Evolutionary conservation across 2,113 vertebrate species (phyloP).

Genomic region (Piliocolobus tephrosceles): DNA sequence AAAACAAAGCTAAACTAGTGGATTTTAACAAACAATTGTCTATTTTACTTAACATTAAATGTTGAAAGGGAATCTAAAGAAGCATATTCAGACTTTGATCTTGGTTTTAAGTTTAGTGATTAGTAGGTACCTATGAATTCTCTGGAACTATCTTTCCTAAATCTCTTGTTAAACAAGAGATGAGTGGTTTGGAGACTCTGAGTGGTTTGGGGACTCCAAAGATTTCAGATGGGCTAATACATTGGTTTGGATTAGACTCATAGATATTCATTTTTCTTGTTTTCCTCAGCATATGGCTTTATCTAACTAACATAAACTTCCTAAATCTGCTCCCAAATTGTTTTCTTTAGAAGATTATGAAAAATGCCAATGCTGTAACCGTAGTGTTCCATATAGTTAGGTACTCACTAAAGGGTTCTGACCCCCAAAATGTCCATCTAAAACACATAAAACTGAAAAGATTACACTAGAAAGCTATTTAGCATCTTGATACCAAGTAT

Average conservation of each 20-base stretch:
- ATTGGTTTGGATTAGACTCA: background rate
- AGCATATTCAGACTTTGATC: background rate
- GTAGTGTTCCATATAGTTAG: background rate
- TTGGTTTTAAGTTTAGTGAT: background rate
- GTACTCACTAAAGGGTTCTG: background rate
- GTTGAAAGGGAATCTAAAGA: background rate
- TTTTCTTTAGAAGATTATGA: background rate
- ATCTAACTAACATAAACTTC: background rate
- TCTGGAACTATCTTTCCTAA: background rate
- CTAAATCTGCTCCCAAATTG: background rate
- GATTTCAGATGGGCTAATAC: background rate
- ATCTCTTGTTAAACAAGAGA: background rate
- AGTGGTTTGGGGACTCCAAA: no score
- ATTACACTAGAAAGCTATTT: background rate
- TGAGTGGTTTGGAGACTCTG: background rate
- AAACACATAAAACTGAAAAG: background rate
- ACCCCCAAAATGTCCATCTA: background rate
- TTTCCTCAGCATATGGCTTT: background rate
- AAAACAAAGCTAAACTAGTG: background rate
- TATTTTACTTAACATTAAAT: constrained; percentile 45
- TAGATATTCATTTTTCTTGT: background rate
- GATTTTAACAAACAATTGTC: background rate
- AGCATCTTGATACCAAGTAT: background rate
- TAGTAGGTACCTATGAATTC: background rate
- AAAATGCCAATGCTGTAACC: background rate